Evolutionary conservation across 2,113 vertebrate genomes (phyloP).

Genomic region (Anguilla rostrata): DNA sequence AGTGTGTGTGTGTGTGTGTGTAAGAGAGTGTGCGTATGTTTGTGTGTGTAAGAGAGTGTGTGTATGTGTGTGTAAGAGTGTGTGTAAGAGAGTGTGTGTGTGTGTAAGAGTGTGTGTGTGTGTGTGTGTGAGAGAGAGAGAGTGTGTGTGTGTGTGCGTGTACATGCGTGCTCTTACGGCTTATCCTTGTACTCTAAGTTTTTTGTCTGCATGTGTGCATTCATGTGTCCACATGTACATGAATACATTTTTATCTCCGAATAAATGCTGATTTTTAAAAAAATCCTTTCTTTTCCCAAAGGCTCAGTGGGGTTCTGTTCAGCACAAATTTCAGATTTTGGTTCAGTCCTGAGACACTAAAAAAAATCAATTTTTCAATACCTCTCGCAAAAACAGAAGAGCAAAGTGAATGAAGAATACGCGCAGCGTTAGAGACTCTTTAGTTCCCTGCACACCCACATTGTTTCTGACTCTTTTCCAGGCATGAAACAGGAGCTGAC

Average conservation of each 20-base stretch:
- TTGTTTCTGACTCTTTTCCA: conserved; percentile 31
- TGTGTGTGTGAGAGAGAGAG: conserved; percentile 11
- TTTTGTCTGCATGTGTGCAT: conserved; percentile 28
- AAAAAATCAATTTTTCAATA: neutral
- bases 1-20: conserved; percentile 29
- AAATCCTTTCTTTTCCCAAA: neutral
- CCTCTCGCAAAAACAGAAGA: neutral
- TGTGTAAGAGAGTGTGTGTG: neutral
- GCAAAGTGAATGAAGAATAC: neutral
- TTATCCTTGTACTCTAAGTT: neutral
- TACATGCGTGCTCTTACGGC: neutral
- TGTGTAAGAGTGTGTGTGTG: conserved; percentile 14
- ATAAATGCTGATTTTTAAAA: neutral
- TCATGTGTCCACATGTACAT: neutral
- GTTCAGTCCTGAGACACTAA: neutral
- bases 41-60: conserved; percentile 35
- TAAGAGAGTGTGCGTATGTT: conserved; percentile 12
- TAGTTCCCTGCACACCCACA: conserved; percentile 30
- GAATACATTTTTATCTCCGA: neutral
- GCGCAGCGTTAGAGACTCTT: neutral
- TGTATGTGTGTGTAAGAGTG: neutral
- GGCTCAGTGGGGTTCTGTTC: too few species aligned
- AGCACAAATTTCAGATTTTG: neutral
- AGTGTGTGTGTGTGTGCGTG: conserved; percentile 27
- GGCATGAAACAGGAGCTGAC: conserved; percentile 57